Evolutionary conservation across 1,140 invertebrate genomes (phyloP).

Genomic region (Drosophila auraria): DNA sequence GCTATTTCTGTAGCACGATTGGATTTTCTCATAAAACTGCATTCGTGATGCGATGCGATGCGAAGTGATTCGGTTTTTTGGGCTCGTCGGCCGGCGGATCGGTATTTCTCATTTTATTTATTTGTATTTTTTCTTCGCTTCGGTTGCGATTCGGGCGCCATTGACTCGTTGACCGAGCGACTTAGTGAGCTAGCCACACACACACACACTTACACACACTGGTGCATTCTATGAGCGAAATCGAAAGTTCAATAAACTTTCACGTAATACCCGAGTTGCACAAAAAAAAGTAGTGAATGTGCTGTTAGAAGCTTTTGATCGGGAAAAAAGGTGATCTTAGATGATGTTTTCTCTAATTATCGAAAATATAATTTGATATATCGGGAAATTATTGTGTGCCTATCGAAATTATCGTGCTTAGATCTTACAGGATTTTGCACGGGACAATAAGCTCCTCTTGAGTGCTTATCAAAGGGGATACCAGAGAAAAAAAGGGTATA

Average conservation of each 20-base stretch:
- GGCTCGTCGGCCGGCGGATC: slow-evolving; percentile 24
- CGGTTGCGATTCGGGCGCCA: slow-evolving; percentile 53
- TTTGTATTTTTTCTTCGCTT: slow-evolving; percentile 50
- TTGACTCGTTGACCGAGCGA: slow-evolving; percentile 83
- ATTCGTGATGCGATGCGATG: slow-evolving; percentile 45
- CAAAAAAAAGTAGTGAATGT: slow-evolving; percentile 14
- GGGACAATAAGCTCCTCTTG: too few relatives aligned
- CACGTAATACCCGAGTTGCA: slow-evolving; percentile 66
- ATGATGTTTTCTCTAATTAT: not conserved
- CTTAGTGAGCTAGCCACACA: slow-evolving; percentile 61
- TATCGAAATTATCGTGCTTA: too few relatives aligned
- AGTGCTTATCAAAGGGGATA: too few relatives aligned
- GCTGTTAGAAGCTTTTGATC: slow-evolving; percentile 6
- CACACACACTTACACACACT: slow-evolving; percentile 18
- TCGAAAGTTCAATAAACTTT: slow-evolving; percentile 84
- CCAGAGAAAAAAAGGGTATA: too few relatives aligned
- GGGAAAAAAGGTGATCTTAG: slow-evolving; percentile 3
- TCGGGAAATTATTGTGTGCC: not conserved
- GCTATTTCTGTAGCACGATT: slow-evolving; percentile 27
- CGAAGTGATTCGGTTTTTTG: slow-evolving; percentile 41
- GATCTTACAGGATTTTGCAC: too few relatives aligned
- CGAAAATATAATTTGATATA: not conserved
- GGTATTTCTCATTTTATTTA: slow-evolving; percentile 25
- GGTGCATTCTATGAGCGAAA: slow-evolving; percentile 74
- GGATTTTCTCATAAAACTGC: slow-evolving; percentile 52